Percentiles rank a stretch among this genome's conserved stretches.
Conservation (phyloP, 1,140 invertebrate genomes). For the Eumaeus atala region DNA sequence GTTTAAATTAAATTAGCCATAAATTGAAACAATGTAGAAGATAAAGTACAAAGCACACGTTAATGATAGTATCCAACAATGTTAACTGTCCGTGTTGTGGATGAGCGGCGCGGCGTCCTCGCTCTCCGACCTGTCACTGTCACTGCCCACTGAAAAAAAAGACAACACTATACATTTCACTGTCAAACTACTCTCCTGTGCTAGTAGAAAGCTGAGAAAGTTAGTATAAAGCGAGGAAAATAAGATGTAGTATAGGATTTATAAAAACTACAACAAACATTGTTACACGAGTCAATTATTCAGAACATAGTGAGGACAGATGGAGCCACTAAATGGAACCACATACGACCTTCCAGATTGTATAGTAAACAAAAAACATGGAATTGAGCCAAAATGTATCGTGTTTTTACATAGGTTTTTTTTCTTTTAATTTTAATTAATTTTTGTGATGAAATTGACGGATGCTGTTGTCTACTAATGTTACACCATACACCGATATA, state of each 20-base stretch:
- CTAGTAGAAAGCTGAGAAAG: neutral
- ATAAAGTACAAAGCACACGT: neutral
- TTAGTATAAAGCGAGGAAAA: neutral
- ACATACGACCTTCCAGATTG: neutral
- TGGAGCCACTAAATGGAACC: neutral
- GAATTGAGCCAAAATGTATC: too few relatives aligned
- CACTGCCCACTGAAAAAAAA: slow-evolving; percentile 54
- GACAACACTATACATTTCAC: neutral
- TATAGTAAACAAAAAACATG: neutral
- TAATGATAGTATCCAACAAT: neutral
- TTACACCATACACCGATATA: too few relatives aligned
- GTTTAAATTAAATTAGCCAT: neutral
- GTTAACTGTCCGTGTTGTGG: slow-evolving; percentile 35
- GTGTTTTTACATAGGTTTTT: too few relatives aligned
- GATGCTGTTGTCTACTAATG: too few relatives aligned
- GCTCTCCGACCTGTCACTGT: slow-evolving; percentile 48
- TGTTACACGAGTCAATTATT: neutral
- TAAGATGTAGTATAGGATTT: neutral
- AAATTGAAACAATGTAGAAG: neutral
- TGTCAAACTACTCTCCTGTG: neutral
- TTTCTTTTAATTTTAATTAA: too few relatives aligned
- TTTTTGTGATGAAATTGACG: too few relatives aligned
- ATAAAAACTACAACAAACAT: neutral
- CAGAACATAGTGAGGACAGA: neutral
- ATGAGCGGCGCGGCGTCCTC: slow-evolving; percentile 49